Conservation (phyloP, 2,888 invertebrate species). For the Cenopis cana region DNA sequence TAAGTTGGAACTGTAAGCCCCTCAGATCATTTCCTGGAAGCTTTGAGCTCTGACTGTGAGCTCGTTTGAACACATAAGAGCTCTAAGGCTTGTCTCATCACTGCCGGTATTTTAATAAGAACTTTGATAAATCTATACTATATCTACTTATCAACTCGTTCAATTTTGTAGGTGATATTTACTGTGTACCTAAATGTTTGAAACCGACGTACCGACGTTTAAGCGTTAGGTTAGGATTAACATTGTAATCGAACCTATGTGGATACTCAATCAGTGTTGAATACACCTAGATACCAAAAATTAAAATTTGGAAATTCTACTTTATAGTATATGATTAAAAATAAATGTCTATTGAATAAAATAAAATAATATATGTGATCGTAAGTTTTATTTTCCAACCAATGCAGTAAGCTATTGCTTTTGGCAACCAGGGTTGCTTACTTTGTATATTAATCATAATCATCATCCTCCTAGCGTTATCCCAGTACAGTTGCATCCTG, state of each 20-base stretch:
- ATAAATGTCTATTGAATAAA: conserved; percentile 85
- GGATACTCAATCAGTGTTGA: conserved; percentile 80
- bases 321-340: conserved; percentile 73
- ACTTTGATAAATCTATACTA: conserved; percentile 83
- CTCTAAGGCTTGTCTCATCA: conserved; percentile 77
- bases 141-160: conserved; percentile 78
- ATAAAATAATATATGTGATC: conserved; percentile 78
- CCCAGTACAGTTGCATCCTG: no score
- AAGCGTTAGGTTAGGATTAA: conserved; percentile 72
- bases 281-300: conserved; percentile 80
- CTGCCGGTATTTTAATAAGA: conserved; percentile 79
- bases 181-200: conserved; percentile 81
- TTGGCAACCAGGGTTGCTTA: background rate
- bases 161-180: conserved; percentile 84
- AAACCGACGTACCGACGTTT: conserved; percentile 76
- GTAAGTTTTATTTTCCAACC: conserved; percentile 67
- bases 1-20: conserved; percentile 40
- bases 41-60: conserved; percentile 23
- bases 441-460: no score
- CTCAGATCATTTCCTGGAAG: conserved; percentile 32
- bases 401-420: conserved; percentile 17
- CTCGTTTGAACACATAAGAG: conserved; percentile 54
- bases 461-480: no score
- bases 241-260: conserved; percentile 65
- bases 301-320: conserved; percentile 81